Evolutionary conservation across 2,888 invertebrate genomes (phyloP).

Genomic region (Asteroscopus sphinx): DNA sequence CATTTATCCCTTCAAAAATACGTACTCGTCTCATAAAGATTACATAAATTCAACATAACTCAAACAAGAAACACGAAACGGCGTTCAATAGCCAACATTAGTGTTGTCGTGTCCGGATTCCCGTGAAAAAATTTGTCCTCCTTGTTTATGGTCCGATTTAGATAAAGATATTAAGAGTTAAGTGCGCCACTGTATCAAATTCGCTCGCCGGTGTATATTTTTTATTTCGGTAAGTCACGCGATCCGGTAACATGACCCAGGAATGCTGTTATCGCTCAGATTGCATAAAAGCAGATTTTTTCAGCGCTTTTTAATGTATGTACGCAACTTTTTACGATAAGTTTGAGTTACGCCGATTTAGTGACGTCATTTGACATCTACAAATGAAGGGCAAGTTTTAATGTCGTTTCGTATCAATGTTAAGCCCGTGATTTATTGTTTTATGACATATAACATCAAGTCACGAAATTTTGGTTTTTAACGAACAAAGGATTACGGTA

Average conservation of each 20-base stretch:
- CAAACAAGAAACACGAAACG: conserved; percentile 44
- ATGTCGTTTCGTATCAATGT: conserved; percentile 9
- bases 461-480: conserved; percentile 22
- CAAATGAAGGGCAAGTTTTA: conserved; percentile 14
- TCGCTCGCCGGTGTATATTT: conserved; percentile 72
- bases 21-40: conserved; percentile 40
- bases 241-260: conserved; percentile 74
- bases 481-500: conserved; percentile 28
- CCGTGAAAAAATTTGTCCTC: conserved; percentile 72
- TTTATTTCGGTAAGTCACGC: conserved; percentile 84
- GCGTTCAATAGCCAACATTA: conserved; percentile 47
- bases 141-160: conserved; percentile 81
- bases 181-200: conserved; percentile 84
- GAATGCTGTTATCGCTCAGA: conserved; percentile 80
- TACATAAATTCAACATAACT: conserved; percentile 36
- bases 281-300: conserved; percentile 65
- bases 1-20: conserved; percentile 20
- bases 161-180: conserved; percentile 85
- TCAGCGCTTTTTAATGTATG: conserved; percentile 42
- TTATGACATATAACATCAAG: conserved; percentile 10
- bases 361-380: conserved; percentile 32
- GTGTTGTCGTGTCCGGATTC: conserved; percentile 53
- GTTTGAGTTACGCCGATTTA: conserved; percentile 18
- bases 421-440: conserved; percentile 24
- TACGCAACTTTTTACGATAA: conserved; percentile 44